A percentile compares a stretch with the other conserved stretches of the same genome.
phyloP scores from a whole-genome alignment of 2,888 invertebrate species.

The Clistopyga incitator region DNA sequence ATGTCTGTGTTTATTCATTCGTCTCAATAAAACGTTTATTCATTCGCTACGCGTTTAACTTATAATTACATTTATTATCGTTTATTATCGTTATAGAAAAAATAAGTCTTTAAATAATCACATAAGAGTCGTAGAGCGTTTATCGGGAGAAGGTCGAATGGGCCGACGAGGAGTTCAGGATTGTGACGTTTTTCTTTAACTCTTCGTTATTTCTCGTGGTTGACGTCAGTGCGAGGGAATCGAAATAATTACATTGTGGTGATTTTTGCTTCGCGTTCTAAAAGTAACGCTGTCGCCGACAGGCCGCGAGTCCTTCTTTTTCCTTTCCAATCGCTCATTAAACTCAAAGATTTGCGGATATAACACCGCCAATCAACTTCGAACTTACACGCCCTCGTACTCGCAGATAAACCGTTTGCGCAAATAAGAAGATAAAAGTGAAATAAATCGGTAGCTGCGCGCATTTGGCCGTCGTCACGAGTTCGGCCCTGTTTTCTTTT shows the following conservation, averaged over 20 bases:
- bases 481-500: conserved; percentile 50
- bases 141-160: conserved; percentile 56
- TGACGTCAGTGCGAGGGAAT: conserved; percentile 43
- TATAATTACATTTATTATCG: conserved; percentile 74
- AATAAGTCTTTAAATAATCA: conserved; percentile 84
- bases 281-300: conserved; percentile 3
- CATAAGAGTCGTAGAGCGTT: conserved; percentile 82
- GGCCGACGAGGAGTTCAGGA: conserved; percentile 48
- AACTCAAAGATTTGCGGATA: conserved; percentile 50
- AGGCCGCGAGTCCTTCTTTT: conserved; percentile 27
- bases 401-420: conserved; percentile 29
- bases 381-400: conserved; percentile 43
- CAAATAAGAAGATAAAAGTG: conserved; percentile 35
- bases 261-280: conserved; percentile 25
- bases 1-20: conserved; percentile 69
- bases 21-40: conserved; percentile 79
- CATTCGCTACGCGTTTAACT: conserved; percentile 75
- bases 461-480: conserved; percentile 60
- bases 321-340: conserved; percentile 47
- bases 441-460: conserved; percentile 50
- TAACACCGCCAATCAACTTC: conserved; percentile 32
- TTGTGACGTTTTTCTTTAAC: conserved; percentile 14
- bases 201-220: conserved; percentile 19
- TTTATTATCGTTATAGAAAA: conserved; percentile 82
- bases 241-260: conserved; percentile 41